A percentile compares a stretch with the other conserved stretches of the same genome.
Evolutionary conservation across 2,113 vertebrate species (phyloP).

Genomic region (Scomber japonicus): DNA sequence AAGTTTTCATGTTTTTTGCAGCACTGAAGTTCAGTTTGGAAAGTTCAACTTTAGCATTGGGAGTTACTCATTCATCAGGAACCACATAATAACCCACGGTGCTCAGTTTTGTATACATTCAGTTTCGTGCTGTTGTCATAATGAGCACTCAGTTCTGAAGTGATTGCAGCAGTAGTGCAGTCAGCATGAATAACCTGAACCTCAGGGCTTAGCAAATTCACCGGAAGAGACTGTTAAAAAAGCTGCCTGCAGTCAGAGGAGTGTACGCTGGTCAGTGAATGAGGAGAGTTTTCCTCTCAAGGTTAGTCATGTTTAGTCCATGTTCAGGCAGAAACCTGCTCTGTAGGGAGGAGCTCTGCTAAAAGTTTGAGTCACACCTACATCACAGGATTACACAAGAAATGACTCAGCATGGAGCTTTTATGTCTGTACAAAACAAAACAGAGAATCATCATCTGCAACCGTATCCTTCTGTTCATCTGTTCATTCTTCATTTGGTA

Average conservation of each 20-base stretch:
- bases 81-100: not conserved
- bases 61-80: not conserved
- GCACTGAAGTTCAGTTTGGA: too few relatives aligned
- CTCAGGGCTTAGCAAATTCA: not conserved
- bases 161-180: not conserved
- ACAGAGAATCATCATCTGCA: not conserved
- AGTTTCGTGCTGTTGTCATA: not conserved
- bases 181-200: not conserved
- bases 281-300: not conserved
- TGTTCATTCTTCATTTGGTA: too few relatives aligned
- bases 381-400: not conserved
- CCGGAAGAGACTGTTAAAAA: not conserved
- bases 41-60: not conserved
- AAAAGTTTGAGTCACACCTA: conserved; percentile 14
- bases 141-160: too few relatives aligned
- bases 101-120: not conserved
- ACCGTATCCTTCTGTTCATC: too few relatives aligned
- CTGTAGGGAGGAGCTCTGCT: not conserved
- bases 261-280: not conserved
- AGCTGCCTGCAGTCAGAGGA: not conserved
- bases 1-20: too few relatives aligned
- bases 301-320: not conserved
- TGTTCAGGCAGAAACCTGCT: not conserved
- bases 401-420: not conserved
- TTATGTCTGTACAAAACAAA: not conserved